Evolutionary conservation across 2,888 invertebrate species (phyloP).

Genomic region (Aleiodes testaceus): DNA sequence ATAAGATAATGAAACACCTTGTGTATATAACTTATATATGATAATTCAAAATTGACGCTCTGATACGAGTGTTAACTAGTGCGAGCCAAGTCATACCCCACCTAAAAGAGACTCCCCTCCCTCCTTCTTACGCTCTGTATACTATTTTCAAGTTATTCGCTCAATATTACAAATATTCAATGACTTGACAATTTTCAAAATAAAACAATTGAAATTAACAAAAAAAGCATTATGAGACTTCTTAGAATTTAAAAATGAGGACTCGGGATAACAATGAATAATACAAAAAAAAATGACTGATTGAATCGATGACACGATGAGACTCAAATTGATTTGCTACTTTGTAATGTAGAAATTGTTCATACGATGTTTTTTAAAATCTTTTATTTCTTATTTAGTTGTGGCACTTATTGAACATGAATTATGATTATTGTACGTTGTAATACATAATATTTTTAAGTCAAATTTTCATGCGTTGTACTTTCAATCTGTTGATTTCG

Average conservation of each 20-base stretch:
- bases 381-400: constrained; percentile 7
- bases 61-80: background rate
- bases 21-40: constrained; percentile 2
- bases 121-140: background rate
- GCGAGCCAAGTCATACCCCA: constrained; percentile 12
- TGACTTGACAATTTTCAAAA: background rate
- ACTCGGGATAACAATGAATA: background rate
- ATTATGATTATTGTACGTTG: constrained; percentile 32
- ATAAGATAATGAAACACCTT: background rate
- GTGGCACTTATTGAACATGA: background rate
- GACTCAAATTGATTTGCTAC: constrained; percentile 18
- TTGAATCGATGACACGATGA: constrained; percentile 4
- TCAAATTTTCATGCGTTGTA: constrained; percentile 6
- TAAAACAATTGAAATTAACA: background rate
- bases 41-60: constrained; percentile 1
- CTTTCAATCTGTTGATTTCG: background rate
- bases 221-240: background rate
- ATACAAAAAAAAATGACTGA: constrained; percentile 9
- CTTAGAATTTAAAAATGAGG: too few species aligned
- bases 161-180: constrained; percentile 15
- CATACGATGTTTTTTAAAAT: background rate
- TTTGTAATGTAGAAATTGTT: constrained; percentile 11
- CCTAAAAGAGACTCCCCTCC: background rate
- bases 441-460: constrained; percentile 30
- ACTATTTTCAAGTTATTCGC: background rate